These are phyloP conservation scores for Pelodytes ibericus DNA, from an alignment of 2,797 vertebrate species.

Conservation along the genomic window DNA sequence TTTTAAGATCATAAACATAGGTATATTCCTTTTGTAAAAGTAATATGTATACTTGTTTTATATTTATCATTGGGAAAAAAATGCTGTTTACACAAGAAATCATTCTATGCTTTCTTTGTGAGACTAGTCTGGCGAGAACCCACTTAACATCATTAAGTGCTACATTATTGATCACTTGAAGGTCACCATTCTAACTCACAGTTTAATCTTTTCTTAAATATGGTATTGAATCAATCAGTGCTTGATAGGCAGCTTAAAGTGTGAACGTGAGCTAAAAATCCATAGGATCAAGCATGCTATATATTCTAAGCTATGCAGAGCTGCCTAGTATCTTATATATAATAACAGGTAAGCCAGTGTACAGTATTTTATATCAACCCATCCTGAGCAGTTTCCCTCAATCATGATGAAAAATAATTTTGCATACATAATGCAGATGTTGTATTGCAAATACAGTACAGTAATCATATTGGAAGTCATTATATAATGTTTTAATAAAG, in stretches of 20 bases:
- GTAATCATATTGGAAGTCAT: not conserved
- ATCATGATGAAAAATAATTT: not conserved
- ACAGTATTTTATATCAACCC: not conserved
- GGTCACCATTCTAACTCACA: conserved; percentile 1
- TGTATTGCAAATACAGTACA: not conserved
- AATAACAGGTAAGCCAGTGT: not conserved
- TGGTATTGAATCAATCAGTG: not conserved
- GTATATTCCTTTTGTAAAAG: no score
- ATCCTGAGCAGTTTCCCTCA: not conserved
- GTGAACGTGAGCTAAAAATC: not conserved
- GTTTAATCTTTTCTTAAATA: conserved; percentile 13
- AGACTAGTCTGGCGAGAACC: not conserved
- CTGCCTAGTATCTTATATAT: not conserved
- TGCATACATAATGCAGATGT: not conserved
- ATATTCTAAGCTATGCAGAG: not conserved
- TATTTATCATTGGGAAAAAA: no score
- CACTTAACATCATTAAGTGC: not conserved
- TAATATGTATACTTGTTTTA: no score
- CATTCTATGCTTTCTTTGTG: conserved; percentile 2
- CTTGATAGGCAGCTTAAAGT: not conserved
- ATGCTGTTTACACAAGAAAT: conserved; percentile 5
- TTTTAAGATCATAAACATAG: no score
- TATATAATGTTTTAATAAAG: not conserved
- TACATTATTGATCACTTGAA: not conserved
- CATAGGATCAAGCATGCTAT: not conserved